Percentiles rank a stretch among this genome's conserved stretches.
phyloP scores from a whole-genome alignment of 2,113 vertebrate genomes.

The Catharus bicknelli region DNA sequence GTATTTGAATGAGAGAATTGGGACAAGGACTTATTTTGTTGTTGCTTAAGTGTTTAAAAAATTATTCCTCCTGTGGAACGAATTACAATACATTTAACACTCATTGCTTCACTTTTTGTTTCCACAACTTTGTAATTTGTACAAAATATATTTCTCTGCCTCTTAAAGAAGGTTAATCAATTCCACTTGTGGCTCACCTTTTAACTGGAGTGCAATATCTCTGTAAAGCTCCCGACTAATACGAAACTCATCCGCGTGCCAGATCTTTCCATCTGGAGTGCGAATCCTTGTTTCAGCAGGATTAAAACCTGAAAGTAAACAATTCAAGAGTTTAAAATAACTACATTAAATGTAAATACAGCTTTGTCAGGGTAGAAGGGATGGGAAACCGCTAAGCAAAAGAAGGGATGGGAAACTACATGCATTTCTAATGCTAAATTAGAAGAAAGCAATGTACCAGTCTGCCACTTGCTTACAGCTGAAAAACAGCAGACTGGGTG shows the following conservation, averaged over 20 bases:
- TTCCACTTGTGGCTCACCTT: constrained; percentile 74
- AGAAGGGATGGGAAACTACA: not conserved
- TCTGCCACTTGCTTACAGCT: not conserved
- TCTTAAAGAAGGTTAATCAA: not conserved
- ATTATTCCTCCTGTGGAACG: not conserved
- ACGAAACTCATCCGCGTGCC: constrained; percentile 82
- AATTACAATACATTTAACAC: not conserved
- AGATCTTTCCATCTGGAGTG: constrained; percentile 86
- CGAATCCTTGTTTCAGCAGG: constrained; percentile 85
- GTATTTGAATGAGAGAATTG: not conserved
- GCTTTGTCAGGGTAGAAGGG: not conserved
- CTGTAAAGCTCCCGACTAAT: constrained; percentile 81
- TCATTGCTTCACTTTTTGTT: not conserved
- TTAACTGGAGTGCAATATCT: constrained; percentile 79
- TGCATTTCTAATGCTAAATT: not conserved
- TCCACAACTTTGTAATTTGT: not conserved
- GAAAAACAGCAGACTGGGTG: not conserved
- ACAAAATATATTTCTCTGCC: not conserved
- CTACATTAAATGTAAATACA: not conserved
- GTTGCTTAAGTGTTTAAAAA: not conserved
- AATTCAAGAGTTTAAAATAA: not conserved
- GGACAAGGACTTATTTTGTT: not conserved
- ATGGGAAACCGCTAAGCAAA: not conserved
- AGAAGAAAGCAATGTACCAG: not conserved
- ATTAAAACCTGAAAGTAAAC: constrained; percentile 84